Evolutionary conservation across 2,888 invertebrate genomes (phyloP).

Genomic region (Sesia bembeciformis): DNA sequence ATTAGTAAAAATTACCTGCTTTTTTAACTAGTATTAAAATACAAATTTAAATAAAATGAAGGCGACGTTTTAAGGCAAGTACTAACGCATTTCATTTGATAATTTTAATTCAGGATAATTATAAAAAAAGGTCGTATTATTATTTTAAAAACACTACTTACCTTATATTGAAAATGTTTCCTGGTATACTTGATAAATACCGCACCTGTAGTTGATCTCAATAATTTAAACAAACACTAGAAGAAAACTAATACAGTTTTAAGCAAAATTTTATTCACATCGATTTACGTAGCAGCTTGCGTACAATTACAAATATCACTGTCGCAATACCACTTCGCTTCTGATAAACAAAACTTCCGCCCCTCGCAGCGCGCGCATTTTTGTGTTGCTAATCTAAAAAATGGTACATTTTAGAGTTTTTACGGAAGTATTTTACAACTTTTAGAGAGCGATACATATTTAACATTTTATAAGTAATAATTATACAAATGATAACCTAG

Average conservation of each 20-base stretch:
- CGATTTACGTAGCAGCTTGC: slow-evolving; percentile 35
- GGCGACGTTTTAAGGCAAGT: no score
- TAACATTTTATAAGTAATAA: neutral
- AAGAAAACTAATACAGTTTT: neutral
- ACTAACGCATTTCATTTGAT: no score
- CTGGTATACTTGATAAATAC: no score
- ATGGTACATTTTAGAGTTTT: neutral
- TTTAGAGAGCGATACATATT: neutral
- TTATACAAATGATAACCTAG: neutral
- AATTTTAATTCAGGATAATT: no score
- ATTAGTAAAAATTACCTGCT: no score
- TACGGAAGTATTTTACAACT: neutral
- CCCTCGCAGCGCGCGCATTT: slow-evolving; percentile 61
- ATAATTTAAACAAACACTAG: neutral
- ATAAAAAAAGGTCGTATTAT: no score
- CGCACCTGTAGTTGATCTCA: no score
- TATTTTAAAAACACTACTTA: no score
- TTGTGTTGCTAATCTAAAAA: slow-evolving; percentile 27
- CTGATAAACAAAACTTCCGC: slow-evolving; percentile 69
- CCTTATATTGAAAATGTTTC: no score
- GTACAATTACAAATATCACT: slow-evolving; percentile 28
- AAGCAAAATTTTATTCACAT: slow-evolving; percentile 6
- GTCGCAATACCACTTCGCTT: slow-evolving; percentile 17
- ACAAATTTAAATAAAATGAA: no score
- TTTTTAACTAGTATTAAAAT: no score